Conservation (phyloP, 2,888 invertebrate species). For the Caenorhabditis becei region DNA sequence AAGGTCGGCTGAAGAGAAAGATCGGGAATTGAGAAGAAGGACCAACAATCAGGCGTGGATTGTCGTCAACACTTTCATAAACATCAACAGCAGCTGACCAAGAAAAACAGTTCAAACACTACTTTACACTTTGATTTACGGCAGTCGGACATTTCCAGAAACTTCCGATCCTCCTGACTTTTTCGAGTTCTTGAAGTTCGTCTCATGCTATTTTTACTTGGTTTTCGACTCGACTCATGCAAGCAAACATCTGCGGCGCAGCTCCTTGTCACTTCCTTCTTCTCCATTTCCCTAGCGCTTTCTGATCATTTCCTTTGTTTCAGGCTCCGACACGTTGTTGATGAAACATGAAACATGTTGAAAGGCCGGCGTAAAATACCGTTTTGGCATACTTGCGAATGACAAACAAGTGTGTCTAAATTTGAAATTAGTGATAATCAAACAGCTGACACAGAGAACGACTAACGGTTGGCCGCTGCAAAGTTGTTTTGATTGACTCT, state of each 20-base stretch:
- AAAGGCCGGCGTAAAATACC: neutral
- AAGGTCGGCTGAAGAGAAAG: slow-evolving; percentile 10
- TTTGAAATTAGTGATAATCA: slow-evolving; percentile 35
- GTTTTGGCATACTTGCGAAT: neutral
- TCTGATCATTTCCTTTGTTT: slow-evolving; percentile 37
- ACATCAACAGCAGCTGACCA: slow-evolving; percentile 39
- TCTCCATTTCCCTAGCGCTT: neutral
- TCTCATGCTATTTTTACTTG: neutral
- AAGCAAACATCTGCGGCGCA: slow-evolving; percentile 25
- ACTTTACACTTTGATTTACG: slow-evolving; percentile 22
- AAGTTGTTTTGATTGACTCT: slow-evolving; percentile 35
- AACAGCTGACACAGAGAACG: slow-evolving; percentile 54
- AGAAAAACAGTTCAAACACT: slow-evolving; percentile 55
- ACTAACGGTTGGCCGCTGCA: slow-evolving; percentile 23
- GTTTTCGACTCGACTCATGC: neutral
- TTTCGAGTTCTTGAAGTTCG: neutral
- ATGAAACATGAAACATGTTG: slow-evolving; percentile 8
- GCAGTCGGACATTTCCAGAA: neutral
- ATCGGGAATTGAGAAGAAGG: neutral
- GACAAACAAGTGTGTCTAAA: slow-evolving; percentile 39
- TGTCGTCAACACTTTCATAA: slow-evolving; percentile 29
- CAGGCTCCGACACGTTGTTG: slow-evolving; percentile 44
- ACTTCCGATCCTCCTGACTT: neutral
- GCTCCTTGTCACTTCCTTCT: slow-evolving; percentile 13
- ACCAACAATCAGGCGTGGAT: slow-evolving; percentile 30